Conservation (phyloP, 2,888 invertebrate species). For the Aplocera efformata region DNA sequence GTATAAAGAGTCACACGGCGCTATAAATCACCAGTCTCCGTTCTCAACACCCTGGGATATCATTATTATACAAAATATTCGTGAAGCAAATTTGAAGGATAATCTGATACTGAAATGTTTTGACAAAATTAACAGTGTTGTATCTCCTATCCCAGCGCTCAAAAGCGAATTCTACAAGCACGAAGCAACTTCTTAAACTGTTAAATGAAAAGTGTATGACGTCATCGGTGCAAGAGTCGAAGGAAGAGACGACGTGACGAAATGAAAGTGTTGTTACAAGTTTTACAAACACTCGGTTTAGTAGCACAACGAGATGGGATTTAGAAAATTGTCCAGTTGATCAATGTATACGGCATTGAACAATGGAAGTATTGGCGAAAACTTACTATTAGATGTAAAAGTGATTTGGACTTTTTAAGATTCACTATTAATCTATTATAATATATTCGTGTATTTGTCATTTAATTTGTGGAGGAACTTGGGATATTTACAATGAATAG, state of each 20-base stretch:
- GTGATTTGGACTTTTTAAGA: slow-evolving; percentile 23
- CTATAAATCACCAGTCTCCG: too few relatives aligned
- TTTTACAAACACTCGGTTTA: not conserved
- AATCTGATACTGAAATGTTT: too few relatives aligned
- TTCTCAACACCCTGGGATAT: too few relatives aligned
- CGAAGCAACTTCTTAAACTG: too few relatives aligned
- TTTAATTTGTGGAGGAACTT: slow-evolving; percentile 9
- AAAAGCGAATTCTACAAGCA: too few relatives aligned
- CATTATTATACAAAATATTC: too few relatives aligned
- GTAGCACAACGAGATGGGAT: not conserved
- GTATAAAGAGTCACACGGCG: too few relatives aligned
- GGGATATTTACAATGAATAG: slow-evolving; percentile 5
- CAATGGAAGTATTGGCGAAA: not conserved
- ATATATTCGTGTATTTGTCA: slow-evolving; percentile 10
- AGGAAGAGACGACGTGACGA: not conserved
- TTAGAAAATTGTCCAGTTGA: slow-evolving; percentile 1
- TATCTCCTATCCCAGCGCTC: too few relatives aligned
- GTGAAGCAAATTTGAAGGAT: too few relatives aligned
- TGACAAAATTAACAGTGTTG: too few relatives aligned
- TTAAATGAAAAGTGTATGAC: too few relatives aligned
- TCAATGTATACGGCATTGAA: slow-evolving; percentile 12
- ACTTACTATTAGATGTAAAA: slow-evolving; percentile 1
- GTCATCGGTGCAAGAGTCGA: too few relatives aligned
- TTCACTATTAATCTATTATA: slow-evolving; percentile 14
- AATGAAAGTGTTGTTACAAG: not conserved